Evolutionary conservation across 2,113 vertebrate genomes (phyloP).

Genomic region (Solea senegalensis): DNA sequence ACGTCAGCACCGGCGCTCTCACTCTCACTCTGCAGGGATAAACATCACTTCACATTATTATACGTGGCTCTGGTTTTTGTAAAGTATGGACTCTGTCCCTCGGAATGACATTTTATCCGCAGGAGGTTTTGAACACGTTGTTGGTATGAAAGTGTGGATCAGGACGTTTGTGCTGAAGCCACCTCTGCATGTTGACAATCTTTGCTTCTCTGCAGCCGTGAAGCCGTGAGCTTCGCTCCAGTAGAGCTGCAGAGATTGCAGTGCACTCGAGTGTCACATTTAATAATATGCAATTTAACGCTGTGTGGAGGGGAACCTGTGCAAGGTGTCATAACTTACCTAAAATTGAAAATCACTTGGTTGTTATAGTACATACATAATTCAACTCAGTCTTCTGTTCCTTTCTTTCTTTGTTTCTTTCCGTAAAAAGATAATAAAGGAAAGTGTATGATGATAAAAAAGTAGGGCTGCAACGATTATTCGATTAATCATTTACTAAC

Average conservation of each 20-base stretch:
- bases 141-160: conserved; percentile 32
- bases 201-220: background rate
- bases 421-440: no score
- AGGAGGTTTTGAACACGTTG: conserved; percentile 2
- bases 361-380: background rate
- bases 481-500: no score
- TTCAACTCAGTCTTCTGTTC: no score
- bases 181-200: conserved; percentile 5
- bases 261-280: conserved; percentile 46
- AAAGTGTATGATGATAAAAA: no score
- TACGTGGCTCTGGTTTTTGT: no score
- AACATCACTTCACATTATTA: conserved; percentile 19
- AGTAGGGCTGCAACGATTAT: no score
- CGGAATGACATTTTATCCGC: no score
- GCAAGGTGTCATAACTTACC: conserved; percentile 35
- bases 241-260: conserved; percentile 19
- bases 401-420: no score
- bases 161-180: conserved; percentile 5
- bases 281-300: conserved; percentile 61
- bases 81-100: no score
- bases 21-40: conserved; percentile 4
- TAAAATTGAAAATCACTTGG: conserved; percentile 30
- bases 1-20: conserved; percentile 46
- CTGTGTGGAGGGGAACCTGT: conserved; percentile 43
- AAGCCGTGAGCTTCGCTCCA: conserved; percentile 8